Conservation (phyloP, 2,113 vertebrate species). For the Loxodonta africana region DNA sequence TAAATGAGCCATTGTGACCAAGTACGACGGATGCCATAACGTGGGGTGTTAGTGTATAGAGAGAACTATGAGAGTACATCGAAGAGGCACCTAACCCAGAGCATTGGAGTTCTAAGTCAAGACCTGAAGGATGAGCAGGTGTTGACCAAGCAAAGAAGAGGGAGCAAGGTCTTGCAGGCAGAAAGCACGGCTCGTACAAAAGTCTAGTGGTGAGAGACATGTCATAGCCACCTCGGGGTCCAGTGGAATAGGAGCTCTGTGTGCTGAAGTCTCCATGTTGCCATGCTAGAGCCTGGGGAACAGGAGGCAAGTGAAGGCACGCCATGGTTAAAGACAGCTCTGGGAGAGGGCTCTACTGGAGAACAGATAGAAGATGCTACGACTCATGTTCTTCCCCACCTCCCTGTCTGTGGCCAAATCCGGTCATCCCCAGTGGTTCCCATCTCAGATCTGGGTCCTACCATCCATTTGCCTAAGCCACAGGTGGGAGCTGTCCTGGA, state of each 20-base stretch:
- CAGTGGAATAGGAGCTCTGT: too few relatives aligned
- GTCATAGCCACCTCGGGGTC: not conserved
- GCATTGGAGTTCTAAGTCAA: not conserved
- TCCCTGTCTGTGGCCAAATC: not conserved
- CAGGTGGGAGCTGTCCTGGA: not conserved
- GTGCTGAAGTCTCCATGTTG: accelerated
- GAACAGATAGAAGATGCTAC: accelerated
- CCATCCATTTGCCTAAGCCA: not conserved
- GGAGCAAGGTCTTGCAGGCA: too few relatives aligned
- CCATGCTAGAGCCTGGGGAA: not conserved
- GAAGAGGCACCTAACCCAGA: not conserved
- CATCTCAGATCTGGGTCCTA: not conserved
- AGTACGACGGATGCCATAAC: not conserved
- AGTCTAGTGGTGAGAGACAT: not conserved
- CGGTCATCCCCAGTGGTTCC: too few relatives aligned
- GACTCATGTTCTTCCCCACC: not conserved
- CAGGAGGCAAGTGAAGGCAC: not conserved
- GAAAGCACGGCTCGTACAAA: not conserved
- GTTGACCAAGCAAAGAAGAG: too few relatives aligned
- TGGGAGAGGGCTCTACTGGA: not conserved
- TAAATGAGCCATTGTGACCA: not conserved
- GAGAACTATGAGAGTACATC: not conserved
- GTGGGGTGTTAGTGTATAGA: accelerated
- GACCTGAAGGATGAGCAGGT: too few relatives aligned
- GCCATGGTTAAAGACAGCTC: not conserved